Conservation (phyloP, 2,888 invertebrate species). For the Gymnocheta viridis region DNA sequence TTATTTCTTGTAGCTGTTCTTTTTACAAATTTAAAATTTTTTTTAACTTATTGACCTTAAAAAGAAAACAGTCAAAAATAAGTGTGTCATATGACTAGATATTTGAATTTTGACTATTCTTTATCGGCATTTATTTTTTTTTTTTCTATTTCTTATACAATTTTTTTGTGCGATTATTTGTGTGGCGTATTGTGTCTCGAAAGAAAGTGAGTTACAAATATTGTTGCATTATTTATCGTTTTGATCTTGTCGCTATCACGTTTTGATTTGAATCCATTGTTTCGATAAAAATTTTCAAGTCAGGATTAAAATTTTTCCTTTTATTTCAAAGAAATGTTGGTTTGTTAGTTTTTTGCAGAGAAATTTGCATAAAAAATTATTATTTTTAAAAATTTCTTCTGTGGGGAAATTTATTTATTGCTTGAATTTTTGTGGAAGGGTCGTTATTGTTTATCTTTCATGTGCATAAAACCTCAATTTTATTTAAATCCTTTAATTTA, state of each 20-base stretch:
- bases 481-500: background rate
- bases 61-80: constrained; percentile 54
- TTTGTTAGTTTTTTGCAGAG: background rate
- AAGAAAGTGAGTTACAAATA: constrained; percentile 55
- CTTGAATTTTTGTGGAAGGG: constrained; percentile 1
- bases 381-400: background rate
- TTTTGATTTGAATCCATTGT: constrained; percentile 52
- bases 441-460: background rate
- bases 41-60: constrained; percentile 63
- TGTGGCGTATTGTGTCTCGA: constrained; percentile 2
- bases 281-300: constrained; percentile 35
- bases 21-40: constrained; percentile 1
- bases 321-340: background rate
- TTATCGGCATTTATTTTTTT: constrained; percentile 1
- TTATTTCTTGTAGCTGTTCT: constrained; percentile 22
- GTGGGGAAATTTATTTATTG: background rate
- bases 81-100: constrained; percentile 68
- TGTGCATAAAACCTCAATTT: background rate
- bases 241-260: constrained; percentile 56
- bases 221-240: constrained; percentile 56
- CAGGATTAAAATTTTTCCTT: background rate
- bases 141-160: too few relatives aligned
- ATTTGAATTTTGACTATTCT: constrained; percentile 46
- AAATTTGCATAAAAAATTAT: constrained; percentile 34
- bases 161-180: constrained; percentile 17